Evolutionary conservation across 2,888 invertebrate genomes (phyloP).

Genomic region (Agonopterix subpropinquella): DNA sequence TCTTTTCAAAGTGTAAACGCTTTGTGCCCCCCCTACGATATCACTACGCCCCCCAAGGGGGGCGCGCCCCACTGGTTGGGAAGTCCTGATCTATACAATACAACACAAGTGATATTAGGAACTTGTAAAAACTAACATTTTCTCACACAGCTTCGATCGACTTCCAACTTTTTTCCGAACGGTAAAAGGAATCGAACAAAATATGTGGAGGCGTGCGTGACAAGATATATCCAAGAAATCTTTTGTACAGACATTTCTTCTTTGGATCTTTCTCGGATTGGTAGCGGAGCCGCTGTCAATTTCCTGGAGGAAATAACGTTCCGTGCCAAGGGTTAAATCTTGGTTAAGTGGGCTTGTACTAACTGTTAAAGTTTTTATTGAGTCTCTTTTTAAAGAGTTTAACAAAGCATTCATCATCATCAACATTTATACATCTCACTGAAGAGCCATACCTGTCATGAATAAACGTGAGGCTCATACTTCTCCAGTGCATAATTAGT

Average conservation of each 20-base stretch:
- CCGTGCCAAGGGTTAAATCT: constrained; percentile 16
- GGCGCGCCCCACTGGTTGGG: no score
- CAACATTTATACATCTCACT: no score
- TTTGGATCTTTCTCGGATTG: constrained; percentile 21
- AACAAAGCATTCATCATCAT: no score
- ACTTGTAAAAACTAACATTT: not conserved
- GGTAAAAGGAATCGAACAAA: constrained; percentile 8
- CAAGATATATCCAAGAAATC: constrained; percentile 17
- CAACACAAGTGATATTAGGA: no score
- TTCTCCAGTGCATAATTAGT: no score
- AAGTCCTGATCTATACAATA: no score
- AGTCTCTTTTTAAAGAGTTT: no score
- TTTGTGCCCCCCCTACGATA: no score
- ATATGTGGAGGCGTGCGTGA: constrained; percentile 25
- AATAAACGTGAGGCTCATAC: no score
- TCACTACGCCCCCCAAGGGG: no score
- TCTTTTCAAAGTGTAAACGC: no score
- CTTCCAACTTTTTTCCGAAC: constrained; percentile 1
- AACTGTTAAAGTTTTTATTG: constrained; percentile 1
- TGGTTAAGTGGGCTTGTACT: constrained; percentile 11
- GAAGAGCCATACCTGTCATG: no score
- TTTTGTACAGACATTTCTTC: constrained; percentile 22
- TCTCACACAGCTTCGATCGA: not conserved
- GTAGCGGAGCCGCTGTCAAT: constrained; percentile 26
- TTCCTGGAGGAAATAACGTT: constrained; percentile 36